Conservation (phyloP, 2,797 vertebrate species). For the Pseudochaenichthys georgianus region DNA sequence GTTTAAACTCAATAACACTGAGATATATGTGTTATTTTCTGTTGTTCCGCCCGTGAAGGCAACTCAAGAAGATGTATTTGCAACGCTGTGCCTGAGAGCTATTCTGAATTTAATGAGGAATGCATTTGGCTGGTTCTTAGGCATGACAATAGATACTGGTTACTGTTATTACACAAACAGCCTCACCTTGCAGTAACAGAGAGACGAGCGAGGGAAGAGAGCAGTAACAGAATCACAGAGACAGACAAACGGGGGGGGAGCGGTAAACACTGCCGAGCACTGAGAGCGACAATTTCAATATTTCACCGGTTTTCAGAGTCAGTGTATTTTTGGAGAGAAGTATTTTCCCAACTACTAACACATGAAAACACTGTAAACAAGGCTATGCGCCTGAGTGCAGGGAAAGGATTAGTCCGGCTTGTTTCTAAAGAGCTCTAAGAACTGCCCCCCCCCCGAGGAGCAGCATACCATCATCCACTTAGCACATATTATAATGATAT, state of each 20-base stretch:
- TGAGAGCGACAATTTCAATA: constrained; percentile 30
- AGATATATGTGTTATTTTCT: constrained; percentile 61
- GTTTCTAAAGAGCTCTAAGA: constrained; percentile 68
- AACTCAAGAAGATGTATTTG: constrained; percentile 63
- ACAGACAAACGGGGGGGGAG: constrained; percentile 11
- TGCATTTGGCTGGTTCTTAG: constrained; percentile 53
- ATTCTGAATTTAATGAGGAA: constrained; percentile 73
- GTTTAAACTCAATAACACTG: constrained; percentile 55
- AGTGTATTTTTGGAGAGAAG: constrained; percentile 38
- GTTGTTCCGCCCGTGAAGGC: constrained; percentile 45
- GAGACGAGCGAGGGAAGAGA: neutral
- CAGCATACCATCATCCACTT: constrained; percentile 2
- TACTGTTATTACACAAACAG: constrained; percentile 62
- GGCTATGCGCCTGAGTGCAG: constrained; percentile 58
- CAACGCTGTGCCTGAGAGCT: constrained; percentile 54
- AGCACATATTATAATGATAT: neutral
- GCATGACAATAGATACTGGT: constrained; percentile 61
- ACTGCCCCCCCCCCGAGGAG: constrained; percentile 57
- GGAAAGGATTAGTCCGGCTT: constrained; percentile 64
- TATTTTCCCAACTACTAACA: constrained; percentile 51
- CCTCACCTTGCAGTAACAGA: constrained; percentile 6
- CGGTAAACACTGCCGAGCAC: constrained; percentile 12
- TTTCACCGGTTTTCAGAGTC: constrained; percentile 31
- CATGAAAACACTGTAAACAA: constrained; percentile 51
- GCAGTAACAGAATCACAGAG: constrained; percentile 6